Base-by-base conservation (phyloP, 2,113 vertebrate species). In the Chloropsis hardwickii region DNA sequence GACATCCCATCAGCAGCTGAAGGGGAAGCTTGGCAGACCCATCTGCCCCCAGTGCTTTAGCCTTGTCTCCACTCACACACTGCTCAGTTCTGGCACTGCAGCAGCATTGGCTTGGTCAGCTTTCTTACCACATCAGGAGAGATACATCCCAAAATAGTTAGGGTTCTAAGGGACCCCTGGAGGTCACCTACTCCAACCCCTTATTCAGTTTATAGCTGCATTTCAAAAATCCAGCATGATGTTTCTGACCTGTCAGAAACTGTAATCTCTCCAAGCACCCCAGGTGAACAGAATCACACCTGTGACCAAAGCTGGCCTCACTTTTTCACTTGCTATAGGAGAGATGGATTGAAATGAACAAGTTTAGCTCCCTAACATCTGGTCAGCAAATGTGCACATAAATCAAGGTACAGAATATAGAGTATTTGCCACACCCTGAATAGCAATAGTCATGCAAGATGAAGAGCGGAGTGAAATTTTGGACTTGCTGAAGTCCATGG, bases 341-440 rank as follows among this genome's bases (percentile, higher is more conserved):
- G 21, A 80, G 18, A 56, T 28, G 44, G 72, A 88, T 78, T 50
- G 60, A 88, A 92, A 86, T 3, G 13, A 86, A 24, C 56, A 39
- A 54, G 50, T 70, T 74, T 9, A 91, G 48, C 69, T 88, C 48
- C 48, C 48, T 53, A 81, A 92, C 91, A 92, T 95, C 94, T 96
- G 91, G 48, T 85, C 44, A 47, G 73, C 93, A 97, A 93, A 97
- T 86, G 92, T 67, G 90, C 79, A n/a, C 90, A 96, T 90, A 91
- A 87, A 94, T 94, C 89, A 90, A 54, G 50, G 87, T 51, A 72
- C 67, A 93, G 87, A 91, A 91, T 70, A 90, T 51, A 90, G 74
- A 27, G 7, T 73, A 82, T 92, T 83, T 86, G 90, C 76, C 94
- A 86, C 93, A 86, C 90, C 96, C 93, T 71, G 72, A 81, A 81